Evolutionary conservation across 1,140 invertebrate genomes (phyloP), one percentile per base, ranked within the genome.

Genomic region (Drosophila guanche): DNA sequence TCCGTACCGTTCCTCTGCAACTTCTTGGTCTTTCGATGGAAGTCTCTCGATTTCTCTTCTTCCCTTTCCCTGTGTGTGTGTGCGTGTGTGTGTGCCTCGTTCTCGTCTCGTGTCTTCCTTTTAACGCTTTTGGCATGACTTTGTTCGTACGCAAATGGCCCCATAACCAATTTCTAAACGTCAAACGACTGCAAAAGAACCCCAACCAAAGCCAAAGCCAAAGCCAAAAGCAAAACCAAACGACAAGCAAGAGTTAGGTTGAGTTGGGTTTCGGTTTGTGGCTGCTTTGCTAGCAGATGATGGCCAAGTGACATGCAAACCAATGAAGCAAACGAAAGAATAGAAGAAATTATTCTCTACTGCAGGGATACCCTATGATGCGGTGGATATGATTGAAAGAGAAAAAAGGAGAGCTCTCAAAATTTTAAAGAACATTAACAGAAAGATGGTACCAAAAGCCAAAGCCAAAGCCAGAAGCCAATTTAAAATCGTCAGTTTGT

Each of bases 271-370:
- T 37, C 33, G 33, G 33, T 10, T 33, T 33, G 29, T 33, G 29
- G 41, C 52, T 62, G 60, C 16, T 20, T 20, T 20, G 59, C 45
- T 59, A 76, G 63, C 63, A 83, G 75, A 74, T 68, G 73, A 84
- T 79, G 81, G 73, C 78, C 81, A 88, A 81, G 74, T 86, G 81
- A 86, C 81, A 86, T 86, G 81, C 81, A 77, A 77, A 77, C 59
- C 37, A 23, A 70, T 65, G 68, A 73, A 68, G 63, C 62, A 47
- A 50, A 22, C 20, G n/a, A n/a, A 41, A 46, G 8, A 76, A 76
- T 68, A 58, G 29, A 12, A 57, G 74, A 3, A 37, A 8, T 1
- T 10, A 3, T 33, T 10, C 8, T 8, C 29, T 10, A 33, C 29
- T 33, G 29, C 2, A 10, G 1, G 8, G 33, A 37, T 37, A 37